A percentile compares a stretch with the other conserved stretches of the same genome.
Conservation (phyloP, 1,140 invertebrate genomes). For the Tetramorium alpestre region DNA sequence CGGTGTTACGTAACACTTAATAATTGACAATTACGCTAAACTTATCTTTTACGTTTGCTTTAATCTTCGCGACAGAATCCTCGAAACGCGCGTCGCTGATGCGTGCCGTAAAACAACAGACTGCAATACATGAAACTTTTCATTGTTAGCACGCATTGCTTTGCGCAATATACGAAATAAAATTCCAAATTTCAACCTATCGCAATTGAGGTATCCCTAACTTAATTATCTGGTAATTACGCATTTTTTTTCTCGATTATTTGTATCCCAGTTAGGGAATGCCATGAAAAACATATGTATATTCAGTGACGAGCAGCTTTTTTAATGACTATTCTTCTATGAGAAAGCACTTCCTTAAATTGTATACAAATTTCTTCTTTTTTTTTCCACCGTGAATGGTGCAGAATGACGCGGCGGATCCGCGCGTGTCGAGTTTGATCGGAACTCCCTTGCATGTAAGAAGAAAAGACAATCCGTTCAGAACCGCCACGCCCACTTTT, state of each 20-base stretch:
- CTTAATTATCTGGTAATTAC: background rate
- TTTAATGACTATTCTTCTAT: background rate
- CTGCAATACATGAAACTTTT: background rate
- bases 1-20: constrained; percentile 71
- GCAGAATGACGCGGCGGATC: background rate
- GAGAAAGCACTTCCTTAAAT: constrained; percentile 23
- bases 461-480: constrained; percentile 71
- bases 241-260: background rate
- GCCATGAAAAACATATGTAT: background rate
- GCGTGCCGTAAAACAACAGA: background rate
- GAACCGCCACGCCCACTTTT: constrained; percentile 81
- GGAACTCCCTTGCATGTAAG: background rate
- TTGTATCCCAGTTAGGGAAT: background rate
- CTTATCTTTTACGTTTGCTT: constrained; percentile 65
- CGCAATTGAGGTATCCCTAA: background rate
- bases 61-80: background rate
- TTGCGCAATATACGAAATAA: background rate
- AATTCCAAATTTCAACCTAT: background rate
- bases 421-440: constrained; percentile 15
- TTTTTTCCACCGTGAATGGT: background rate
- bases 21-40: constrained; percentile 77
- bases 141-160: constrained; percentile 1
- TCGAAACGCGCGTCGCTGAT: constrained; percentile 1
- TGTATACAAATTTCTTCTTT: background rate
- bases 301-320: background rate